Evolutionary conservation across 1,140 invertebrate genomes (phyloP).

Genomic region (Bombyx mori): DNA sequence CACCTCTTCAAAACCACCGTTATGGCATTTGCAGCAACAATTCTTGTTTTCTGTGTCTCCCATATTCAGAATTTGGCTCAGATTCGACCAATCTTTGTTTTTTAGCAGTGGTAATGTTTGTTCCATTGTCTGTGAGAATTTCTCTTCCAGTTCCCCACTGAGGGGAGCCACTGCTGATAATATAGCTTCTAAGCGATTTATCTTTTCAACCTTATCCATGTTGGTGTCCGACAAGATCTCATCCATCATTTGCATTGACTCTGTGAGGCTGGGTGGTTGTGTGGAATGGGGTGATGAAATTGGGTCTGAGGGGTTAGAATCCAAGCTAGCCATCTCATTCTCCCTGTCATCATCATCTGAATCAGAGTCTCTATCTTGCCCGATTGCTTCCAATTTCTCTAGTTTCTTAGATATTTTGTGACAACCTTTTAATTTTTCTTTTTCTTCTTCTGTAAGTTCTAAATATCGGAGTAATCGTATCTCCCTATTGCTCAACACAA

Average conservation of each 20-base stretch:
- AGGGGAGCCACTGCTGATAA: constrained; percentile 81
- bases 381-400: constrained; percentile 87
- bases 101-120: constrained; percentile 65
- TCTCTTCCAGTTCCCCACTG: constrained; percentile 61
- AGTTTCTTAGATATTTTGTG: constrained; percentile 94
- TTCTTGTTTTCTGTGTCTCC: constrained; percentile 53
- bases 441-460: constrained; percentile 93
- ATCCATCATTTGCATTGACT: constrained; percentile 92
- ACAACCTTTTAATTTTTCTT: constrained; percentile 91
- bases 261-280: constrained; percentile 89
- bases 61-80: constrained; percentile 63
- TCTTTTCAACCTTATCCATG: constrained; percentile 89
- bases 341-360: constrained; percentile 81
- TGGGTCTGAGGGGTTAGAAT: constrained; percentile 82
- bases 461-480: constrained; percentile 91
- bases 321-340: constrained; percentile 82
- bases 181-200: constrained; percentile 88
- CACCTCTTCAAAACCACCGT: constrained; percentile 39
- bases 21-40: constrained; percentile 73
- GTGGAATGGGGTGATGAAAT: constrained; percentile 80
- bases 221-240: constrained; percentile 86
- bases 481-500: constrained; percentile 93
- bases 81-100: constrained; percentile 65
- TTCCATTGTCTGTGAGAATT: constrained; percentile 66
- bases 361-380: constrained; percentile 79